Conservation (phyloP, 2,113 vertebrate species). For the Craseonycteris thonglongyai region DNA sequence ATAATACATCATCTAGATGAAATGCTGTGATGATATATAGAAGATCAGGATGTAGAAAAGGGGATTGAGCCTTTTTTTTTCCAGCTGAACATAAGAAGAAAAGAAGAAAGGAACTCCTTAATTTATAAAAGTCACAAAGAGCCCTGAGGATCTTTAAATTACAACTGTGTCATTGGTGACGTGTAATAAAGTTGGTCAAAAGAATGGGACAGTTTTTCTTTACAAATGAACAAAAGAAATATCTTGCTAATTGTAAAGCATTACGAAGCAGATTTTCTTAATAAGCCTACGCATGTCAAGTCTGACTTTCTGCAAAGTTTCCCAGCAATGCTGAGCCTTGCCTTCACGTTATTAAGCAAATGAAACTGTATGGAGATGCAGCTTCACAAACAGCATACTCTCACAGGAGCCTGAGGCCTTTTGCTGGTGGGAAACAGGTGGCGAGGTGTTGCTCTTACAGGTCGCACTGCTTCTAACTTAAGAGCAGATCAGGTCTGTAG, state of each 20-base stretch:
- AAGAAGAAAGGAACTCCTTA: background rate
- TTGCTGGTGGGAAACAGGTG: background rate
- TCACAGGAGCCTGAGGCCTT: background rate
- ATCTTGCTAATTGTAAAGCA: background rate
- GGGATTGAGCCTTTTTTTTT: constrained; percentile 2
- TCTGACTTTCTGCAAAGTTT: background rate
- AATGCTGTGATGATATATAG: constrained; percentile 53
- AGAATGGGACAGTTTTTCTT: background rate
- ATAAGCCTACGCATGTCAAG: background rate
- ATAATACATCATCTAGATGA: constrained; percentile 63
- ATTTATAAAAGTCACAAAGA: constrained; percentile 32
- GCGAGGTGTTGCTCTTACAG: background rate
- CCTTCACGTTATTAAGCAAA: background rate
- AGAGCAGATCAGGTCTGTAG: background rate
- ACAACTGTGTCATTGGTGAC: background rate
- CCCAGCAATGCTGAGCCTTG: background rate
- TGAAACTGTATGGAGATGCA: background rate
- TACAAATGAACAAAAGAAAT: background rate
- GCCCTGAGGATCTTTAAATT: background rate
- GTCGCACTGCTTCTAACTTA: background rate
- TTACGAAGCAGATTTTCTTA: background rate
- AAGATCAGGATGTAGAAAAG: constrained; percentile 46
- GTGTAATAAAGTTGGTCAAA: background rate
- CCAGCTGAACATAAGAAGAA: constrained; percentile 14
- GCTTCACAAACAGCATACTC: background rate